Evolutionary conservation across 2,888 invertebrate species (phyloP).

Genomic region (Pristionchus exspectatus): DNA sequence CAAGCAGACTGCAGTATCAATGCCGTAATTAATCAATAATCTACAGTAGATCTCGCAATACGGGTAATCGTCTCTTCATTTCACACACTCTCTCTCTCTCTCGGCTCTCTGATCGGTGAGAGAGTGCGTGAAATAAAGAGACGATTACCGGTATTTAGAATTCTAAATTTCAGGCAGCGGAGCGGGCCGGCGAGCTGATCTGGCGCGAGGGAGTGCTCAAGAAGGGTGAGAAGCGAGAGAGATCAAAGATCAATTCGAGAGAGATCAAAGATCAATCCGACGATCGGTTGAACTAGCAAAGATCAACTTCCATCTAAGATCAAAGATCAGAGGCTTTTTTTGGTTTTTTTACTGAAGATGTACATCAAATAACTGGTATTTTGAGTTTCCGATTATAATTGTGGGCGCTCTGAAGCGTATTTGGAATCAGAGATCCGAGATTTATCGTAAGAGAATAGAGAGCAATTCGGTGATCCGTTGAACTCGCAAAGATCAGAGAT

Average conservation of each 20-base stretch:
- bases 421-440: slow-evolving; percentile 81
- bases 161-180: slow-evolving; percentile 84
- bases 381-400: background rate
- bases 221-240: slow-evolving; percentile 83
- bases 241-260: slow-evolving; percentile 87
- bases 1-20: no score
- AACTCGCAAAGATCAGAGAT: slow-evolving; percentile 77
- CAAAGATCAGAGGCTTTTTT: background rate
- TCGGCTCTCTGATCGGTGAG: no score
- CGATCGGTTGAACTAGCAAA: background rate
- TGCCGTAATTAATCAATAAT: background rate
- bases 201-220: slow-evolving; percentile 89
- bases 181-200: slow-evolving; percentile 86
- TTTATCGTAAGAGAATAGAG: no score
- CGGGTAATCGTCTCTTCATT: no score
- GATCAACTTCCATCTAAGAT: background rate
- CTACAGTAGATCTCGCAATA: no score
- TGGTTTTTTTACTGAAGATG: background rate
- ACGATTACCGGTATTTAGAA: no score
- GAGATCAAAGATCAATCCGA: slow-evolving; percentile 85
- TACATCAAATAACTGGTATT: no score
- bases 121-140: no score
- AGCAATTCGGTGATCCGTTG: background rate
- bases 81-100: no score
- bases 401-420: no score